Evolutionary conservation across 2,797 vertebrate species (phyloP).

Genomic region (Apogon talboti): DNA sequence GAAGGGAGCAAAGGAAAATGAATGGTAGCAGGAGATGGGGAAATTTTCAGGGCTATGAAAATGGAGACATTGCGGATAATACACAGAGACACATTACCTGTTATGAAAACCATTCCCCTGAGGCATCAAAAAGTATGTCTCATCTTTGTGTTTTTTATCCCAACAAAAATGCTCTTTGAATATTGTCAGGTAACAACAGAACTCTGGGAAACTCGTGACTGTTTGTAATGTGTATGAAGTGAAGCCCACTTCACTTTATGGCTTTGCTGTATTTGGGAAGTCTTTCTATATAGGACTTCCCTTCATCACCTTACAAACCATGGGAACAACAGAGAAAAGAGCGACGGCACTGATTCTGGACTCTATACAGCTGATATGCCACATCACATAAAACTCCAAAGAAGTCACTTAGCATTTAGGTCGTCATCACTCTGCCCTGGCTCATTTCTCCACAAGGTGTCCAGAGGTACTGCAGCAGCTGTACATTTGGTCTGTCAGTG

Average conservation of each 20-base stretch:
- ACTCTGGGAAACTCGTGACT: neutral
- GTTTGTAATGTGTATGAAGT: neutral
- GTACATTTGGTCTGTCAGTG: conserved; percentile 62
- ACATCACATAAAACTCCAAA: conserved; percentile 30
- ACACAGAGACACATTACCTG: neutral
- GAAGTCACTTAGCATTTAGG: conserved; percentile 54
- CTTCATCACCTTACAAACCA: conserved; percentile 17
- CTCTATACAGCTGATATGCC: conserved; percentile 23
- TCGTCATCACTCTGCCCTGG: conserved; percentile 29
- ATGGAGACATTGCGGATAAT: neutral
- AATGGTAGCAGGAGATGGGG: conserved; percentile 14
- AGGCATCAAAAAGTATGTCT: conserved; percentile 12
- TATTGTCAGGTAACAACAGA: neutral
- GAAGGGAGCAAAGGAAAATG: conserved; percentile 23
- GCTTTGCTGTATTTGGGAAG: neutral
- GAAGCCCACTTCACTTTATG: neutral
- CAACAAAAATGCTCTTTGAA: neutral
- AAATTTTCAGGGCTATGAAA: conserved; percentile 25
- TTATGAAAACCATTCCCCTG: neutral
- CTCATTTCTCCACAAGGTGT: conserved; percentile 47
- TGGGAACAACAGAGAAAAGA: conserved; percentile 7
- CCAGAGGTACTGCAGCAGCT: conserved; percentile 63
- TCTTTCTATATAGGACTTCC: neutral
- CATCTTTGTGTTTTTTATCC: conserved; percentile 2
- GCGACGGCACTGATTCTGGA: conserved; percentile 17